Conservation (phyloP, 2,888 invertebrate species). For the Margaritifera margaritifera region DNA sequence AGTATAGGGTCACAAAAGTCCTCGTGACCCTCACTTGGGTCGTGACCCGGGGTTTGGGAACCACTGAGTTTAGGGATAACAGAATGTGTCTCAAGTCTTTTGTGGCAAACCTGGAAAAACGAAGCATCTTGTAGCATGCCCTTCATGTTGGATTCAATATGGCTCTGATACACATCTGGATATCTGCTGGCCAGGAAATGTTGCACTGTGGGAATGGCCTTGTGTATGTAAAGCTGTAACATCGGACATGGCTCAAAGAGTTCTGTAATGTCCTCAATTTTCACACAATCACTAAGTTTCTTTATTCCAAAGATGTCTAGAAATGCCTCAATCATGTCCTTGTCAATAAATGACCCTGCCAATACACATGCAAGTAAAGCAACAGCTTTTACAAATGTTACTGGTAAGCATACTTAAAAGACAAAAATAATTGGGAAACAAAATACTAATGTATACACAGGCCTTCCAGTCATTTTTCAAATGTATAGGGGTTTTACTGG, state of each 20-base stretch:
- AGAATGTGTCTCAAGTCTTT: no score
- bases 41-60: no score
- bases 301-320: constrained; percentile 46
- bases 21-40: no score
- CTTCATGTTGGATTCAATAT: constrained; percentile 37
- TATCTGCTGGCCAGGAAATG: constrained; percentile 47
- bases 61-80: no score
- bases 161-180: constrained; percentile 47
- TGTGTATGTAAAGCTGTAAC: constrained; percentile 56
- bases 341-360: neutral
- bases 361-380: no score
- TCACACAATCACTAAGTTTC: constrained; percentile 54
- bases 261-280: constrained; percentile 44
- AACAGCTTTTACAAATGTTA: no score
- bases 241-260: constrained; percentile 53
- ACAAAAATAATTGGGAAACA: no score
- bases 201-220: constrained; percentile 61
- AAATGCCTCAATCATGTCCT: constrained; percentile 32
- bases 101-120: constrained; percentile 50
- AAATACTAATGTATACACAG: no score
- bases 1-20: no score
- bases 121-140: constrained; percentile 43
- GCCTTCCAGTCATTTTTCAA: no score
- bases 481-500: no score
- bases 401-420: no score